Evolutionary conservation across 2,888 invertebrate genomes (phyloP), one percentile per base, ranked within the genome.

Genomic region (Marasmarcha lunaedactyla): DNA sequence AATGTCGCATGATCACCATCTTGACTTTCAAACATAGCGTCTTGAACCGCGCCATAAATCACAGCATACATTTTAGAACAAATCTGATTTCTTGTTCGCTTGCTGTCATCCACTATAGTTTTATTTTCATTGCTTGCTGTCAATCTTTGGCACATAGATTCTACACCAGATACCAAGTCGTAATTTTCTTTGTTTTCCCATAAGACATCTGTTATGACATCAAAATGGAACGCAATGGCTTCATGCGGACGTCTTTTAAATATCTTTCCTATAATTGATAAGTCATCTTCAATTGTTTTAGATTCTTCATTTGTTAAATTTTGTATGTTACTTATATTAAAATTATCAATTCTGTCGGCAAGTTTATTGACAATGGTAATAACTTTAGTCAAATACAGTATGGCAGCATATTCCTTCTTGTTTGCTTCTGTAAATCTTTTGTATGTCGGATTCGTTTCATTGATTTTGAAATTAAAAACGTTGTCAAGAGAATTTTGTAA

Each of bases 231-330:
- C 1, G 63, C 63, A 13, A 76, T 46, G 2, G 59, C 55, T 33
- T 81, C 79, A 0, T 58, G 44, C 2, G 78, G 57, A 49, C 66
- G 60, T 38, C 72, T 60, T 51, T 60, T 74, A 36, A 69, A 79
- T 14, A 69, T 49, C 48, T 59, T 72, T 44, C 63, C 61, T 12
- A 81, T 47, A 0, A 51, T 36, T 1, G 39, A 38, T 10, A 73
- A 43, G 40, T 78, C 72, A 15, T 49, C 44, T 40, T 55, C 49
- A 1, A 68, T 14, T 42, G 51, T 51, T 33, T 61, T 61, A 0
- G 43, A 38, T 26, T 60, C 57, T 20, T 63, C 54, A 15, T 57
- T 44, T 11, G 48, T 42, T 30, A 56, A 46, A 25, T 46, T 42
- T 14, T 37, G 45, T 12, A 51, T 45, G 12, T 58, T 52, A 1